Evolutionary conservation across 1,140 invertebrate genomes (phyloP).

Genomic region (Cyclina sinensis): DNA sequence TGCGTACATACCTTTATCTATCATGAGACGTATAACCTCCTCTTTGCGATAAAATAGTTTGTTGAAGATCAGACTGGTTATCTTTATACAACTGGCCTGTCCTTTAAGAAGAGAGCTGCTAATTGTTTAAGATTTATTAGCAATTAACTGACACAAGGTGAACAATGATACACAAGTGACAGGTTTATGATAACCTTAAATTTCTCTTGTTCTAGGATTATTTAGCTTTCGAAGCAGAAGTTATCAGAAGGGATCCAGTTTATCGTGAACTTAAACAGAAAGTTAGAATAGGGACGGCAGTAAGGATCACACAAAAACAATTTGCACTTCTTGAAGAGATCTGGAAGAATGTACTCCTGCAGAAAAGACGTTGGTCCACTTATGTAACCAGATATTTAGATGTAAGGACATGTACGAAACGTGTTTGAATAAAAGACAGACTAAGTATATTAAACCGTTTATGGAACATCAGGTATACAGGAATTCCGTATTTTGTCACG

Average conservation of each 20-base stretch:
- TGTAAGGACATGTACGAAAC: too few species aligned
- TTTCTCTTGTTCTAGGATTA: conserved; percentile 77
- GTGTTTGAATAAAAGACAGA: too few species aligned
- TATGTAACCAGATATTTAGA: too few species aligned
- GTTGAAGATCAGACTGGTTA: too few species aligned
- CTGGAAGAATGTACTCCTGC: conserved; percentile 78
- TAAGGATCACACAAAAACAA: conserved; percentile 76
- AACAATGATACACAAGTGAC: not conserved
- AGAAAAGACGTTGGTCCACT: conserved; percentile 86
- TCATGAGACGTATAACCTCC: too few species aligned
- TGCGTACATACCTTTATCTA: too few species aligned
- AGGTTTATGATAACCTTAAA: not conserved
- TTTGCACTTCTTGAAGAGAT: conserved; percentile 77
- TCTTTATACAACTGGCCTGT: too few species aligned
- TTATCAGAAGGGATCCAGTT: conserved; percentile 78
- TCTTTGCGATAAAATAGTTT: too few species aligned
- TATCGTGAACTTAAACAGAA: conserved; percentile 80
- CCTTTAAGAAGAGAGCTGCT: not conserved
- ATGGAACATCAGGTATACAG: too few species aligned
- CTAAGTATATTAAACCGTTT: too few species aligned
- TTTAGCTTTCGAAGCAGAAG: conserved; percentile 82
- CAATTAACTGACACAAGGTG: not conserved
- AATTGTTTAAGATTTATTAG: not conserved
- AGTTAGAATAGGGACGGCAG: conserved; percentile 74
- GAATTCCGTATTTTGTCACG: too few species aligned